Evolutionary conservation across 2,113 vertebrate genomes (phyloP).

Genomic region (Tilapia sparmanii): DNA sequence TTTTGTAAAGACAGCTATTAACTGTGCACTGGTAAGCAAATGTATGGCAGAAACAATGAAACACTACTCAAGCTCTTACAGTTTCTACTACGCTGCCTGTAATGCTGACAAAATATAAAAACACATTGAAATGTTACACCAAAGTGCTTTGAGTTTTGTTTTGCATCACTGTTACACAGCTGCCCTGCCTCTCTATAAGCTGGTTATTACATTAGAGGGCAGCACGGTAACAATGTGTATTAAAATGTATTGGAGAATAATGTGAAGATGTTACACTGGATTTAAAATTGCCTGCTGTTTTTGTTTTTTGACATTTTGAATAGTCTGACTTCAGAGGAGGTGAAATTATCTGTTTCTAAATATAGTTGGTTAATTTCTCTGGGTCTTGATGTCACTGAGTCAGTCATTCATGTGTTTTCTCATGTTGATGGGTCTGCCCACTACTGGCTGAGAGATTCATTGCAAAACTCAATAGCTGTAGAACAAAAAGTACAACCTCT

Average conservation of each 20-base stretch:
- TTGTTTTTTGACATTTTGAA: background rate
- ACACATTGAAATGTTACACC: background rate
- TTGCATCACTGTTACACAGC: background rate
- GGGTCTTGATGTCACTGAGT: background rate
- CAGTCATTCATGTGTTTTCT: background rate
- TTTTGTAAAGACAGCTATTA: background rate
- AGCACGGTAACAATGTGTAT: background rate
- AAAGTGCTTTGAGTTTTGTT: background rate
- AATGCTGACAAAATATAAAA: background rate
- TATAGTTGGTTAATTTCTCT: background rate
- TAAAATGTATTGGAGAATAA: background rate
- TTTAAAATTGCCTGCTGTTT: background rate
- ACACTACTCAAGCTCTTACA: background rate
- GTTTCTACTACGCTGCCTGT: background rate
- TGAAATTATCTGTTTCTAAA: background rate
- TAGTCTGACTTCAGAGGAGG: background rate
- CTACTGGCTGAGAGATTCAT: background rate
- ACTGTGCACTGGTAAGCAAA: background rate
- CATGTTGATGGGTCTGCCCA: background rate
- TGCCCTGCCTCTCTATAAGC: background rate
- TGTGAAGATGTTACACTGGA: background rate
- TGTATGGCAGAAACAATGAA: background rate
- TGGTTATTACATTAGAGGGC: background rate
- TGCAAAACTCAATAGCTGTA: background rate
- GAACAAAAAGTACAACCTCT: background rate